Percentiles rank a stretch among this genome's conserved stretches.
phyloP scores from a whole-genome alignment of 2,888 invertebrate species.

The Poecilus cupreus region DNA sequence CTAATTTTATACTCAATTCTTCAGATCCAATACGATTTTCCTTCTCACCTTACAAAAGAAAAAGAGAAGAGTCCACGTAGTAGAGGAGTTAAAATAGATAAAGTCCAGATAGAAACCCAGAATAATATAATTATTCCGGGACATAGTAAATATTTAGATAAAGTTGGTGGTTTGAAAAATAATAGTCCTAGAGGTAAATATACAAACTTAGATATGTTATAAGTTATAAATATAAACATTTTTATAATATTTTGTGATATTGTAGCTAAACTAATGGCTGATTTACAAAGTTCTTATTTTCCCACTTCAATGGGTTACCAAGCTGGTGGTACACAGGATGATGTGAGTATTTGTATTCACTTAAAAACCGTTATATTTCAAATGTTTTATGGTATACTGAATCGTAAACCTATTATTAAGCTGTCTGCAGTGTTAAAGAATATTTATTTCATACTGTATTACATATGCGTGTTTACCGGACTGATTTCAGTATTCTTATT shows the following conservation, averaged over 20 bases:
- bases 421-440: too few species aligned
- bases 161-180: background rate
- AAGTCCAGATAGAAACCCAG: conserved; percentile 65
- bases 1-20: conserved; percentile 28
- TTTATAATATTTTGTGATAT: too few species aligned
- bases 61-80: conserved; percentile 63
- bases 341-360: conserved; percentile 29
- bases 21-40: conserved; percentile 67
- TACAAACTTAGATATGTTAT: too few species aligned
- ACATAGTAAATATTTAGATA: conserved; percentile 43
- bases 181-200: conserved; percentile 4
- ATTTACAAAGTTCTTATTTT: conserved; percentile 66
- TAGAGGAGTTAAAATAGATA: conserved; percentile 64
- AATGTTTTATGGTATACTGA: too few species aligned
- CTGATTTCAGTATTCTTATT: too few species aligned
- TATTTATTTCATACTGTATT: too few species aligned
- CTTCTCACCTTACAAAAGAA: conserved; percentile 62
- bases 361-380: too few species aligned
- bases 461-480: too few species aligned
- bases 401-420: too few species aligned
- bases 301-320: conserved; percentile 63
- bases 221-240: too few species aligned
- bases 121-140: conserved; percentile 65
- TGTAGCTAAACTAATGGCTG: conserved; percentile 60
- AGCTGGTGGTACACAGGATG: conserved; percentile 14